Evolutionary conservation across 2,888 invertebrate genomes (phyloP).

Genomic region (Thereva unica): DNA sequence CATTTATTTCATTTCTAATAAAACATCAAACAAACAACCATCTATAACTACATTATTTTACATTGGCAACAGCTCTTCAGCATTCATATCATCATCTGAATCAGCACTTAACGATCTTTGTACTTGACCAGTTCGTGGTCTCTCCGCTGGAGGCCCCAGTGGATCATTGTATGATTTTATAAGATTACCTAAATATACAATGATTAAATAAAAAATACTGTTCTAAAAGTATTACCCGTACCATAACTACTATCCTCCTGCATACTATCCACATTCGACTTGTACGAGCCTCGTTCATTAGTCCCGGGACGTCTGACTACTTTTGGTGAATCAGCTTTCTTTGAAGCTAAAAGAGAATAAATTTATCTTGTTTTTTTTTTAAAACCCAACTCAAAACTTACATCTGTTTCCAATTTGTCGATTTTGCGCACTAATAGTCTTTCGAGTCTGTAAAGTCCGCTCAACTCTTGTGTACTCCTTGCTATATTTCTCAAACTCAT

Average conservation of each 20-base stretch:
- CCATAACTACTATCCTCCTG: neutral
- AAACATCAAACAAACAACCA: neutral
- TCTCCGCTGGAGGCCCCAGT: slow-evolving; percentile 55
- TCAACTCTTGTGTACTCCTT: slow-evolving; percentile 77
- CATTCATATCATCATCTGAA: slow-evolving; percentile 56
- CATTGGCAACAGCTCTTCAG: slow-evolving; percentile 55
- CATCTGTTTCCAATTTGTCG: slow-evolving; percentile 43
- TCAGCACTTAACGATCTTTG: slow-evolving; percentile 49
- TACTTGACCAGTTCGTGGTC: slow-evolving; percentile 56
- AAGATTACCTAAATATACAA: slow-evolving; percentile 7
- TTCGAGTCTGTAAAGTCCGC: slow-evolving; percentile 51
- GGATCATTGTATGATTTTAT: slow-evolving; percentile 51
- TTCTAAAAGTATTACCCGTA: neutral
- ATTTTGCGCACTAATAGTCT: slow-evolving; percentile 47
- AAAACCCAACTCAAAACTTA: slow-evolving; percentile 15
- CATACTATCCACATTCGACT: neutral
- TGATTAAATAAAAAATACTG: neutral
- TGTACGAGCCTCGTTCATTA: neutral
- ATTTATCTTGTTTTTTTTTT: neutral
- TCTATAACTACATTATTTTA: slow-evolving; percentile 41
- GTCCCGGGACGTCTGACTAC: neutral
- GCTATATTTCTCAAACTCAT: slow-evolving; percentile 79
- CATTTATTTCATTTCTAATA: neutral
- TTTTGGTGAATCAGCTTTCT: neutral
- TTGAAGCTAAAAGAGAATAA: neutral